Conservation (phyloP, 2,888 invertebrate genomes). For the Drosophila maculinotata region DNA sequence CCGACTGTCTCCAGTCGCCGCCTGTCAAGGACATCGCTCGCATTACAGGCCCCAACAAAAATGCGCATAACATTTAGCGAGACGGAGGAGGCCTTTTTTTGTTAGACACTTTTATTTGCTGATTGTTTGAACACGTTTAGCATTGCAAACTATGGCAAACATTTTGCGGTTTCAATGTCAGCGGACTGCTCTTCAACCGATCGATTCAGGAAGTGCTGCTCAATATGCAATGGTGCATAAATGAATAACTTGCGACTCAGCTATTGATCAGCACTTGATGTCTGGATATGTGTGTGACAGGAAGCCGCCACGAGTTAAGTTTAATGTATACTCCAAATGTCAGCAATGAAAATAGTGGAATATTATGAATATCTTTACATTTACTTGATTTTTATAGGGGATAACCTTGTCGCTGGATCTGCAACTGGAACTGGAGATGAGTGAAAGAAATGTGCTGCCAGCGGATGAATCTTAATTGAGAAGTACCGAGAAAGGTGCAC, state of each 20-base stretch:
- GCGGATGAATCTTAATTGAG: slow-evolving; percentile 2
- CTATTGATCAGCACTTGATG: slow-evolving; percentile 60
- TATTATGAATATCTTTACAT: slow-evolving; percentile 46
- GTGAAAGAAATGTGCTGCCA: neutral
- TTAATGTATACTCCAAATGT: slow-evolving; percentile 53
- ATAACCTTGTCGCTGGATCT: slow-evolving; percentile 32
- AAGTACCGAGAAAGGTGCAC: slow-evolving; percentile 1
- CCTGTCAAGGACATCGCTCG: slow-evolving; percentile 63
- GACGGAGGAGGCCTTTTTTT: slow-evolving; percentile 39
- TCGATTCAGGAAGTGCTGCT: slow-evolving; percentile 56
- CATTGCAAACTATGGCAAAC: slow-evolving; percentile 72
- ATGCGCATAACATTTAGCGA: slow-evolving; percentile 67
- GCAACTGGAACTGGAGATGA: slow-evolving; percentile 1
- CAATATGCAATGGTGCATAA: slow-evolving; percentile 55
- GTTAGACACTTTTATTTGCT: slow-evolving; percentile 1
- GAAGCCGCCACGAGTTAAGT: slow-evolving; percentile 48
- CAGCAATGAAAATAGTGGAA: slow-evolving; percentile 42
- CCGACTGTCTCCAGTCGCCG: slow-evolving; percentile 70
- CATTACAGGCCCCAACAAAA: slow-evolving; percentile 42
- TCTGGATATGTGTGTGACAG: slow-evolving; percentile 33
- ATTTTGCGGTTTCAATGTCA: slow-evolving; percentile 72
- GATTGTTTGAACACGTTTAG: slow-evolving; percentile 57
- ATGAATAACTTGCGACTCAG: slow-evolving; percentile 61
- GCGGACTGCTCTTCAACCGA: slow-evolving; percentile 10
- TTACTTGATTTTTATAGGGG: slow-evolving; percentile 4